Base-by-base conservation (phyloP, 2,888 invertebrate species). In the Holacanthella duospinosa region DNA sequence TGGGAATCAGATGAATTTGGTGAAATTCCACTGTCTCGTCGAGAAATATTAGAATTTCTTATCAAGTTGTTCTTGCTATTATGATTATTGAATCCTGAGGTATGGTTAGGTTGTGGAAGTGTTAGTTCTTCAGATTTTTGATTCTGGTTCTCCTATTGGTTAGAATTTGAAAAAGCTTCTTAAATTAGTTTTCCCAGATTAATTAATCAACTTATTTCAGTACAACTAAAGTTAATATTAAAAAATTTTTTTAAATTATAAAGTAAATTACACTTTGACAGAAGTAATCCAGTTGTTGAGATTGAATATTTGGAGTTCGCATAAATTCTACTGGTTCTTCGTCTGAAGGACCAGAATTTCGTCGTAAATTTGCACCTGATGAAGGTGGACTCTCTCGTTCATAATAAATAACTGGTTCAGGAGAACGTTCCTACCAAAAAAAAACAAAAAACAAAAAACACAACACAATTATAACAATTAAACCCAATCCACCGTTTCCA, bases 371-470 rank as follows among this genome's bases (percentile, higher is more conserved):
- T 16, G 19, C 44, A 4, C 29, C 28, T 21, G 59, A 53, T 16
- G 64, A 60, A 44, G 69, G 67, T n/a, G 71, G 70, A 66, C 70
- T 71, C 57, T 69, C 71, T 59, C 68, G 64, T 4, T 66, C 64
- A 54, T 71, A 71, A 53, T 65, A 70, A 27, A 57, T 55, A n/a
- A n/a, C n/a, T 24, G 68, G 66, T 25, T 71, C 70, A 9, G 71
- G 71, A 1, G 71, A 71, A 21, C 68, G 66, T 56, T 71, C 70
- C 68, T 68, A 28, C 19, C 56, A 9, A 48, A n/a, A n/a, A 16
- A 36, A 36, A 36, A 9, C 16, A 6, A 36, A 36, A 9, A n/a
- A 16, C 21, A 21, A 48, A 48, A 48, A n/a, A n/a, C n/a, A n/a
- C n/a, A n/a, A n/a, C n/a, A n/a, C n/a, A n/a, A n/a, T n/a, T n/a